Evolutionary conservation across 2,888 invertebrate genomes (phyloP).

Genomic region (Patella depressa): DNA sequence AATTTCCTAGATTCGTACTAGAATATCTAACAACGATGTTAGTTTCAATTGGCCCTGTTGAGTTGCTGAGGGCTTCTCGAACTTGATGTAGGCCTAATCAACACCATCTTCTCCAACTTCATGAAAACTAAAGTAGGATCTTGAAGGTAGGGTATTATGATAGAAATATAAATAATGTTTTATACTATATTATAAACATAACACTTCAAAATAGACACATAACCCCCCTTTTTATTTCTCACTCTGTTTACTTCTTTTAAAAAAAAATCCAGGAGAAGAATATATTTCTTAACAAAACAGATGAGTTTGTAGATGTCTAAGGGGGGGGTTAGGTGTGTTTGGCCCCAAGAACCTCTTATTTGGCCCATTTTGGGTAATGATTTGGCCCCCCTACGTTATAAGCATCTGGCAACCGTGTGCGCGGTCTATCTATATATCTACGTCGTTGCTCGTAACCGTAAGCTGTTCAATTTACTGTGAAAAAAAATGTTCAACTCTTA

Average conservation of each 20-base stretch:
- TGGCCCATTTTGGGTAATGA: conserved; percentile 16
- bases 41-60: too few relatives aligned
- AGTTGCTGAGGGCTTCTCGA: conserved; percentile 6
- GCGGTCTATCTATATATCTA: too few relatives aligned
- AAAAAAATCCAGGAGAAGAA: neutral
- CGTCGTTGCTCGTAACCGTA: too few relatives aligned
- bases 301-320: too few relatives aligned
- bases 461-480: too few relatives aligned
- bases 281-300: too few relatives aligned
- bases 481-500: too few relatives aligned
- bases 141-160: conserved; percentile 16
- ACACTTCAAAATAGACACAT: conserved; percentile 15
- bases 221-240: conserved; percentile 12
- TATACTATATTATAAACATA: conserved; percentile 16
- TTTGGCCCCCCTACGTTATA: conserved; percentile 14
- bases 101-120: conserved; percentile 17
- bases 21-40: too few relatives aligned
- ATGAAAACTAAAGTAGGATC: conserved; percentile 16
- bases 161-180: conserved; percentile 11
- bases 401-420: conserved; percentile 13
- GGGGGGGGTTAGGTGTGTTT: conserved; percentile 5
- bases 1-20: too few relatives aligned
- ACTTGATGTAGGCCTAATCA: conserved; percentile 13
- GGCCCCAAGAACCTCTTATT: conserved; percentile 16
- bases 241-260: conserved; percentile 13